Evolutionary conservation across 2,113 vertebrate species (phyloP), one percentile per base, ranked within the genome.

Genomic region (Aphyosemion australe): DNA sequence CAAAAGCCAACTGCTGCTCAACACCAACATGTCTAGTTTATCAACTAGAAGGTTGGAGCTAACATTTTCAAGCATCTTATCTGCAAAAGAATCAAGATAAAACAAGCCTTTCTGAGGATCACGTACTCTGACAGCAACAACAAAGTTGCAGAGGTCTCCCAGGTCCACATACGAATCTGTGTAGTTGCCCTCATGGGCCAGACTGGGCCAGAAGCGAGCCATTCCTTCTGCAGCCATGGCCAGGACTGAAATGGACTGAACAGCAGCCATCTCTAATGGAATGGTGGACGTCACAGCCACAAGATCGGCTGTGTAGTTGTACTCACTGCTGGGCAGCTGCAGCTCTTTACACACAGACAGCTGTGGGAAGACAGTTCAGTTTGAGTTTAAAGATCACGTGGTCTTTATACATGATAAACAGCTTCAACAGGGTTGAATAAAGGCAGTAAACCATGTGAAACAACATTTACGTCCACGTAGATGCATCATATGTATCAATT

Each of bases 291-390:
- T 89, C 52, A 99, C 55, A n/a, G 94, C 94, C 56, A 97, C 92
- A 19, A 97, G 91, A 69, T 94, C 91, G 5, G 96, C 94, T 0
- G 80, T 93, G 88, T 92, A 93, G 0, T 72, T 86, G 76, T 88
- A 93, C 39, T 96, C 94, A 60, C 95, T 96, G 74, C 90, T 80
- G 10, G 96, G 94, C 51, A 99, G 85, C 87, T 95, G 96, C 34
- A 99, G 93, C 52, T 98, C 97, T 83, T 98, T 99, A 76, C 96
- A 99, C 19, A 96, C 91, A 1, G 94, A 95, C 58, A 96, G 74
- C 97, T 99, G 73, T 16, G 59, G 55, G 6, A 74, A 43, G 53
- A 60, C 1, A 50, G 21, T 18, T 50, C 46, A 48, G 15, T 13
- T 2, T 20, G 16, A 12, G 19, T 11, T 15, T 42, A 8, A 49